Conservation (phyloP, 2,113 vertebrate species). For the Hippocampus comes region DNA sequence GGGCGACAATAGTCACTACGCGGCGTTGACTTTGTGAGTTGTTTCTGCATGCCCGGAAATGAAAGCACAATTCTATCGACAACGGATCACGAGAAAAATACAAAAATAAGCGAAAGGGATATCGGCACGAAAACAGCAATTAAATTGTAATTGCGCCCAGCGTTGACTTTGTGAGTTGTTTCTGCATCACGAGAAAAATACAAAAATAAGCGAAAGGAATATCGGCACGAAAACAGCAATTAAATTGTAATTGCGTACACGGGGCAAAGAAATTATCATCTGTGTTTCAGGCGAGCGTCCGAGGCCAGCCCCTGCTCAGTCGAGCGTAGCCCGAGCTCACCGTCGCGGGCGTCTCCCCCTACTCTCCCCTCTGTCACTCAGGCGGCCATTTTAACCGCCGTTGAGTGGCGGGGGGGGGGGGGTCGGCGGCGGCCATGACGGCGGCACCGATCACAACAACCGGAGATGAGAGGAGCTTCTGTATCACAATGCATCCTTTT, state of each 20-base stretch:
- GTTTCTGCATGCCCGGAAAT: no score
- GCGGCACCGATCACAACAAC: constrained; percentile 42
- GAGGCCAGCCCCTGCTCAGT: constrained; percentile 37
- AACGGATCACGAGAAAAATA: background rate
- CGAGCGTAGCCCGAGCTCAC: constrained; percentile 44
- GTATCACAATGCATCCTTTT: constrained; percentile 36
- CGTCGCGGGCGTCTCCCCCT: constrained; percentile 51
- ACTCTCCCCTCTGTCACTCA: constrained; percentile 52
- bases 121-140: background rate
- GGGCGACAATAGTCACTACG: no score
- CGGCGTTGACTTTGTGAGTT: no score
- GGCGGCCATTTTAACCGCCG: constrained; percentile 75
- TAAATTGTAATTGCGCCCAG: constrained; percentile 1
- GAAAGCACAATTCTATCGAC: no score
- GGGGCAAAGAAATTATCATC: constrained; percentile 31
- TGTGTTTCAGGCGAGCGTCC: constrained; percentile 31
- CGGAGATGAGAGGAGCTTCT: constrained; percentile 41
- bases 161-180: no score
- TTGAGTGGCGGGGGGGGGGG: constrained; percentile 71
- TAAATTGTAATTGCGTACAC: constrained; percentile 9
- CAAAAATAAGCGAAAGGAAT: background rate
- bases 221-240: background rate
- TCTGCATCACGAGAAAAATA: no score
- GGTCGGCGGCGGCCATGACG: constrained; percentile 68
- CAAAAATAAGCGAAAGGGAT: background rate